Conservation (phyloP, 1,140 invertebrate genomes). For the Zophobas morio region DNA sequence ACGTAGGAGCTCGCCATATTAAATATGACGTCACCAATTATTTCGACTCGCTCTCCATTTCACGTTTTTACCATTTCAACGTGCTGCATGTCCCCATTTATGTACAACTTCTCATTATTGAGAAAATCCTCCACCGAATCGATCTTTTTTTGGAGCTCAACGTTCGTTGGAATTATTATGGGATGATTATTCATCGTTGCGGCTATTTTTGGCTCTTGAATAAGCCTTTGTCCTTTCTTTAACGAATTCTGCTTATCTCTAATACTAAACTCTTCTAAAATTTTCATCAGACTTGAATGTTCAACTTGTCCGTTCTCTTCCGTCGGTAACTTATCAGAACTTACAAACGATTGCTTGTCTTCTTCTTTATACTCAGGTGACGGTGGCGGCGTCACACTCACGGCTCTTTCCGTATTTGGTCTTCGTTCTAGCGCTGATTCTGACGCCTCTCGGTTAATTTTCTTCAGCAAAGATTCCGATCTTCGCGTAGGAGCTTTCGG, state of each 20-base stretch:
- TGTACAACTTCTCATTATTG: slow-evolving; percentile 54
- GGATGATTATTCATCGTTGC: slow-evolving; percentile 1
- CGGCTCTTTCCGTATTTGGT: slow-evolving; percentile 34
- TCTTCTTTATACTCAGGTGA: slow-evolving; percentile 52
- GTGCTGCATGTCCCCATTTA: slow-evolving; percentile 32
- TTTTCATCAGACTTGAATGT: slow-evolving; percentile 63
- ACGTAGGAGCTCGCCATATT: slow-evolving; percentile 29
- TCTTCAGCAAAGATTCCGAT: slow-evolving; percentile 63
- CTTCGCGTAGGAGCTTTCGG: slow-evolving; percentile 60
- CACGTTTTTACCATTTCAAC: slow-evolving; percentile 36
- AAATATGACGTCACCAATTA: slow-evolving; percentile 30
- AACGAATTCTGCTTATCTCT: slow-evolving; percentile 54
- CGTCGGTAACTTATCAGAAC: slow-evolving; percentile 14
- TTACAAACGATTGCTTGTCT: neutral
- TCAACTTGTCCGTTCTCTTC: slow-evolving; percentile 55
- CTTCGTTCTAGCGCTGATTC: slow-evolving; percentile 45
- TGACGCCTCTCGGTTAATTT: slow-evolving; percentile 58
- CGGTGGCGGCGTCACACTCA: slow-evolving; percentile 60
- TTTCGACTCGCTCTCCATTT: slow-evolving; percentile 25
- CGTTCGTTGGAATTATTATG: slow-evolving; percentile 45
- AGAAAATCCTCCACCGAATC: slow-evolving; percentile 57
- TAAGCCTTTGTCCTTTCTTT: slow-evolving; percentile 15
- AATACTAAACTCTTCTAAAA: slow-evolving; percentile 62
- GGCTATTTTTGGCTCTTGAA: slow-evolving; percentile 34
- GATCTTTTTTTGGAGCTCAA: slow-evolving; percentile 56